Percentiles rank a stretch among this genome's conserved stretches.
Conservation (phyloP, 2,797 vertebrate genomes). For the Nothura maculosa region DNA sequence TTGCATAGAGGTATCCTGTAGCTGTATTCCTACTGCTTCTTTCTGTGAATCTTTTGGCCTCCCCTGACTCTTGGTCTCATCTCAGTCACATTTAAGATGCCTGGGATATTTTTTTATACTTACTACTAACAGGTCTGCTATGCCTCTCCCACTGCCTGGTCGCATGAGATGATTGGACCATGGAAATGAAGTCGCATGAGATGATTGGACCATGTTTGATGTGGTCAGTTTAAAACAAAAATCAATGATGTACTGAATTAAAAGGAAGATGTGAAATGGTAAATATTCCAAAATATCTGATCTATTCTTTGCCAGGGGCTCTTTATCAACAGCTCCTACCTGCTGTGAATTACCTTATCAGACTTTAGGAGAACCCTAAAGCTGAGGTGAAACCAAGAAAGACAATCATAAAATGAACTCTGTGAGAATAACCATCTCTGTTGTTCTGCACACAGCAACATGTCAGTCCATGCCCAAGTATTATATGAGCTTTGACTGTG, state of each 20-base stretch:
- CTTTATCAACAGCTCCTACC: neutral
- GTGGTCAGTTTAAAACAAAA: neutral
- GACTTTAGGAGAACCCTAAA: neutral
- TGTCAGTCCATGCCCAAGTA: accelerated
- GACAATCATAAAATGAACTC: neutral
- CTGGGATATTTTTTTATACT: neutral
- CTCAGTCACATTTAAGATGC: neutral
- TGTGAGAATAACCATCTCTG: neutral
- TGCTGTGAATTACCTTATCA: accelerated
- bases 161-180: neutral
- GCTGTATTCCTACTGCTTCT: neutral
- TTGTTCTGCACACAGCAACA: neutral
- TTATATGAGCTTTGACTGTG: neutral
- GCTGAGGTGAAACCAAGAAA: neutral
- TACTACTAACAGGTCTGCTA: neutral
- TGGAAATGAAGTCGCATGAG: neutral
- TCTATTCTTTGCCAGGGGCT: neutral
- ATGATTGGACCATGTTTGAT: neutral
- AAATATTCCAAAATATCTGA: neutral
- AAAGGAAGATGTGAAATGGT: neutral
- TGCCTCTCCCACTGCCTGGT: neutral
- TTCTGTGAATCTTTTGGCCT: neutral
- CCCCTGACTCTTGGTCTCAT: neutral
- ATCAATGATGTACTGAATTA: neutral
- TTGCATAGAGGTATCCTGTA: neutral